These are phyloP conservation scores for Paramisgurnus dabryanus DNA, from an alignment of 2,113 vertebrate genomes.

Conservation along the genomic window DNA sequence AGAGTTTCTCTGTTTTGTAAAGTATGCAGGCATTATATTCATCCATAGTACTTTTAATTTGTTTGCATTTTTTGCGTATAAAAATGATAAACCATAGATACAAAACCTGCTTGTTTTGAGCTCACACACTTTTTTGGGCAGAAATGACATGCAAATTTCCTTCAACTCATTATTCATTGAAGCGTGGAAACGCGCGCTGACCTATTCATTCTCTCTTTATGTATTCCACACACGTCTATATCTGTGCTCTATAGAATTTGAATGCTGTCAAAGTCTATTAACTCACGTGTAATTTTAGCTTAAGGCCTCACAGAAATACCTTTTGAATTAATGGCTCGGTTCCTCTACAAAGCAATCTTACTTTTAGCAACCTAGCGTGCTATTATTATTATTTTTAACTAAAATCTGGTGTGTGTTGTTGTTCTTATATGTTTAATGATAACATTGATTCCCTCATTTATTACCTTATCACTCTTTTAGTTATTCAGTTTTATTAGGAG, in stretches of 20 bases:
- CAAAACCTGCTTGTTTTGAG: background rate
- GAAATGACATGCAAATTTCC: background rate
- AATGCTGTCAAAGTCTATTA: constrained; percentile 37
- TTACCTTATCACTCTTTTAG: background rate
- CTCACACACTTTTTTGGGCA: background rate
- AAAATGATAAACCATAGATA: background rate
- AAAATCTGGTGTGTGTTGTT: constrained; percentile 11
- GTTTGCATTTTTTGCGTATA: background rate
- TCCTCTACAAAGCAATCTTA: constrained; percentile 3
- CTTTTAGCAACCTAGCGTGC: background rate
- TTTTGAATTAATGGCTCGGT: constrained; percentile 6
- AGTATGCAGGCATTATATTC: no score
- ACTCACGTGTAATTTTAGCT: constrained; percentile 31
- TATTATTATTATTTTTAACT: background rate
- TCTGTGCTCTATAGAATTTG: constrained; percentile 19
- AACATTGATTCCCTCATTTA: background rate
- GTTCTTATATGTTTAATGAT: background rate
- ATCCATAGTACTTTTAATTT: no score
- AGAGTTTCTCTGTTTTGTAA: no score
- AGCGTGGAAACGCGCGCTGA: background rate
- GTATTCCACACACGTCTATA: background rate
- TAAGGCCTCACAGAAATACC: constrained; percentile 28
- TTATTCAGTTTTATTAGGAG: background rate
- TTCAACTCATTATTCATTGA: background rate
- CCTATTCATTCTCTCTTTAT: background rate